Evolutionary conservation across 2,888 invertebrate species (phyloP), one percentile per base, ranked within the genome.

Genomic region (Dione vanillae): DNA sequence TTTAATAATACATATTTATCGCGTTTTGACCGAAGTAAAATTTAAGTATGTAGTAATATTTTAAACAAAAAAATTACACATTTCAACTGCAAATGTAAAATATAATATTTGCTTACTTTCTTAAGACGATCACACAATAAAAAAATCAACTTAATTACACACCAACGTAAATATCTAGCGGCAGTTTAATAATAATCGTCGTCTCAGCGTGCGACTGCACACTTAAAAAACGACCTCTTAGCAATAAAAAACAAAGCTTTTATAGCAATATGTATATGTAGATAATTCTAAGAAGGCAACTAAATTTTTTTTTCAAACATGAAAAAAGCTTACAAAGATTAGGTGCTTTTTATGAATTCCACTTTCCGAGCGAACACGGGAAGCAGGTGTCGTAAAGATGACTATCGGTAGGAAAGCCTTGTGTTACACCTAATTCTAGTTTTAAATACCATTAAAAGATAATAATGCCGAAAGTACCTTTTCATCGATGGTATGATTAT

Each of bases 241-340:
- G 37, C 61, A 49, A 10, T 56, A 43, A 64, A 52, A 67, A 62
- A 16, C 58, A 67, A 37, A 43, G 47, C 40, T 71, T 67, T 71
- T 68, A 65, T 54, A 62, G 66, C 61, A 65, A 62, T 68, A 67
- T 43, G n/a, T 19, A 62, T 66, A 67, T 43, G n/a, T 14, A 47
- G n/a, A 27, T 49, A 52, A 62, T 75, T 75, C 75, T 67, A 45
- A 74, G 75, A 77, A 77, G 69, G 74, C 69, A 68, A 59, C 47
- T 64, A 64, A 43, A 58, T 41, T 41, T 43, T 58, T 61, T 58
- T 61, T 35, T 12, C 35, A 40, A 12, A 43, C 45, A 52, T 49
- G 52, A 49, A 61, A 69, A n/a, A 41, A 51, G 78, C 72, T 75
- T 77, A 75, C 74, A 70, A 73, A 76, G 67, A 76, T 76, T 75